Evolutionary conservation across 2,888 invertebrate genomes (phyloP).

Genomic region (Syrista parreyssii): DNA sequence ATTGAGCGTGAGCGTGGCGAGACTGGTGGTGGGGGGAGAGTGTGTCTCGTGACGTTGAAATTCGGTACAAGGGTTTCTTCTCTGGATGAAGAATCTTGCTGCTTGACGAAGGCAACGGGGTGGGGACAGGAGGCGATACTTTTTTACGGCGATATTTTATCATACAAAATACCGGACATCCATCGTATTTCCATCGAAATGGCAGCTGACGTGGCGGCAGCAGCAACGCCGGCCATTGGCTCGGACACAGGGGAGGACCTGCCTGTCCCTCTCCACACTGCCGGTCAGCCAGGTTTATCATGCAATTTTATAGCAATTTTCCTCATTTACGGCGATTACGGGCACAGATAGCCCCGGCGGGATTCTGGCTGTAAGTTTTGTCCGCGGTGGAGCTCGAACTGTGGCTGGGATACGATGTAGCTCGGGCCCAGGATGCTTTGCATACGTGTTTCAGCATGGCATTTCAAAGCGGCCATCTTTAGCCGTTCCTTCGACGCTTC

Average conservation of each 20-base stretch:
- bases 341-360: conserved; percentile 44
- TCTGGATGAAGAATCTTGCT: not conserved
- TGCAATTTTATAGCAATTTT: conserved; percentile 65
- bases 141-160: conserved; percentile 59
- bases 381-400: not conserved
- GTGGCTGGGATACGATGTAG: not conserved
- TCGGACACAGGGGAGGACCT: conserved; percentile 27
- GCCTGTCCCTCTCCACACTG: conserved; percentile 20
- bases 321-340: conserved; percentile 61
- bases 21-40: not conserved
- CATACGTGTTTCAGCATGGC: conserved; percentile 24
- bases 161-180: conserved; percentile 60
- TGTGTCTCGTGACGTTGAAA: not conserved
- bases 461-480: conserved; percentile 22
- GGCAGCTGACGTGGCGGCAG: conserved; percentile 53
- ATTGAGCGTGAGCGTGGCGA: not conserved
- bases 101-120: not conserved
- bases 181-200: conserved; percentile 64
- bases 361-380: conserved; percentile 18
- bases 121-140: not conserved
- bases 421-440: not conserved
- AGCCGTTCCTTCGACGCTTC: conserved; percentile 22
- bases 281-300: conserved; percentile 52
- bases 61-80: not conserved
- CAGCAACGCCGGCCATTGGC: conserved; percentile 46